Evolutionary conservation across 2,113 vertebrate genomes (phyloP).

Genomic region (Pelvicachromis taeniatus): DNA sequence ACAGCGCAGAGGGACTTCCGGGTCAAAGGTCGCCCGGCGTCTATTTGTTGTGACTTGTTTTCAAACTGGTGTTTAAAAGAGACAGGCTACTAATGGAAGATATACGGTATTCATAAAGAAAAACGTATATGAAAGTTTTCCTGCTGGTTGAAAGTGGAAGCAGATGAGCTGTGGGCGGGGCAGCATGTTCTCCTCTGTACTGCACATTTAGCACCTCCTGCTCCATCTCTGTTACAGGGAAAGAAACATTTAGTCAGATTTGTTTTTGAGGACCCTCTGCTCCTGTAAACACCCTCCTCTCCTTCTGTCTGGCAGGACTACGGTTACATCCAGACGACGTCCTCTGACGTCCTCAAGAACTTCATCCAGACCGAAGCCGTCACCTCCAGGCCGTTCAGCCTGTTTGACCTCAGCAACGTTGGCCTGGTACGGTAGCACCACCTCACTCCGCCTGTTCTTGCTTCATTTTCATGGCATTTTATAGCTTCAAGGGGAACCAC

Average conservation of each 20-base stretch:
- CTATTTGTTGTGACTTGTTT: no score
- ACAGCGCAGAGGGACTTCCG: no score
- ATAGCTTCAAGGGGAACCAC: neutral
- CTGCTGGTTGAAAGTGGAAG: accelerated
- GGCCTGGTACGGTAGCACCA: conserved; percentile 71
- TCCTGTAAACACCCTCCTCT: neutral
- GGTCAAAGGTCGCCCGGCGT: no score
- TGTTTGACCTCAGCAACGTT: conserved; percentile 86
- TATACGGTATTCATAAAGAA: no score
- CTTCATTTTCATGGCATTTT: neutral
- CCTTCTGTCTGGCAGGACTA: conserved; percentile 73
- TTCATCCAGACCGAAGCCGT: conserved; percentile 86
- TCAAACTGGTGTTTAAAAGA: no score
- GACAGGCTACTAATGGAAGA: no score
- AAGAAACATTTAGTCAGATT: neutral
- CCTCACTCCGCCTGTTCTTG: accelerated
- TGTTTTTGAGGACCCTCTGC: neutral
- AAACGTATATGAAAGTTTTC: neutral
- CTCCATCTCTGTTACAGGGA: neutral
- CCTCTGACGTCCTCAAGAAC: conserved; percentile 84
- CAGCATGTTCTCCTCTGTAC: neutral
- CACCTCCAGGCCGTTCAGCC: conserved; percentile 80
- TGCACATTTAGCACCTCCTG: neutral
- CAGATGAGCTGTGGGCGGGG: no score
- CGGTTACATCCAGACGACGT: conserved; percentile 84